Conservation (phyloP, 1,140 invertebrate genomes). For the Diachasmimorpha longicaudata region DNA sequence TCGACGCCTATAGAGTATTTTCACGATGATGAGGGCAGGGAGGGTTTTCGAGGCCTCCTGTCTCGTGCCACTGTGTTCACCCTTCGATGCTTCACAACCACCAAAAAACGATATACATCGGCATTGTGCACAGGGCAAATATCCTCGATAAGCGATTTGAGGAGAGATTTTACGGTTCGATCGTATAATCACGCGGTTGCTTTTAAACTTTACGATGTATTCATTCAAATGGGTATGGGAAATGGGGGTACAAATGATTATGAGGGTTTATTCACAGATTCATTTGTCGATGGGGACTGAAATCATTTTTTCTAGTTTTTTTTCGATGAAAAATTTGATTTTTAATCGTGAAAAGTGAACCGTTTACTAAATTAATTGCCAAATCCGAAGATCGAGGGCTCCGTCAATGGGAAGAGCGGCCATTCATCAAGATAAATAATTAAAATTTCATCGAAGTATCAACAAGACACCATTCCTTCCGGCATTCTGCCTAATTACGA, state of each 20-base stretch:
- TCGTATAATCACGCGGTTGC: neutral
- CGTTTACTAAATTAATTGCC: too few relatives aligned
- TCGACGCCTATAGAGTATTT: conserved; percentile 24
- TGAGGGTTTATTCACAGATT: neutral
- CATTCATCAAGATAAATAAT: too few relatives aligned
- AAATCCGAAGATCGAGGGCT: too few relatives aligned
- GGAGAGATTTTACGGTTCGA: neutral
- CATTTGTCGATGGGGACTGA: conserved; percentile 44
- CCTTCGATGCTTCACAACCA: neutral
- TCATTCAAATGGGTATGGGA: neutral
- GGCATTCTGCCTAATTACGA: too few relatives aligned
- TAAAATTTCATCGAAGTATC: too few relatives aligned
- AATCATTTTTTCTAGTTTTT: too few relatives aligned
- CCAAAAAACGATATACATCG: neutral
- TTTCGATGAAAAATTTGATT: too few relatives aligned
- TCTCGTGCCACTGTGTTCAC: neutral
- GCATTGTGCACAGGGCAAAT: neutral
- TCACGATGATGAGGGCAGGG: neutral
- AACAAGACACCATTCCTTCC: too few relatives aligned
- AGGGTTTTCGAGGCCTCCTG: neutral
- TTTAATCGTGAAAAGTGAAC: too few relatives aligned
- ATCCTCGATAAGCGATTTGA: neutral
- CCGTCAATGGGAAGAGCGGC: too few relatives aligned
- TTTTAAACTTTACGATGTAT: neutral
- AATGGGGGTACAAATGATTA: neutral